Base-by-base conservation (phyloP, 2,888 invertebrate genomes). In the Phragmatobia fuliginosa region DNA sequence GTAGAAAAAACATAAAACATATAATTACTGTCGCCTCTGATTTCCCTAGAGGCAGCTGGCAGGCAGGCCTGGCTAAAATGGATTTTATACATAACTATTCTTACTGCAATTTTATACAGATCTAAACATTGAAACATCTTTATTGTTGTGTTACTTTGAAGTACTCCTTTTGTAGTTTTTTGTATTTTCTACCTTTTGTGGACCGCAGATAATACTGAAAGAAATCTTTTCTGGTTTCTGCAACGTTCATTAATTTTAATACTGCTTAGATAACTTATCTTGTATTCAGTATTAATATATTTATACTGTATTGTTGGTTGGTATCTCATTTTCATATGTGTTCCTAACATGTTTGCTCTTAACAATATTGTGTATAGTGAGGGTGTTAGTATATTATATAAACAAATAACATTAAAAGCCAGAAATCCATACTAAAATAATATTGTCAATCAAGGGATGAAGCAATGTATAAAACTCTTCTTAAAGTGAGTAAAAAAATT, bases 11-110 rank as follows among this genome's bases (percentile, higher is more conserved):
- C 69, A 88, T 87, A 86, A 88, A 90, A 87, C 85, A 87, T 81
- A 87, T 91, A 92, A 92, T 92, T 91, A 92, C 88, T 88, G 84
- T 81, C 85, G 84, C 81, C 82, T 78, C 81, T 92, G 91, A 94
- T 94, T 94, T 94, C 94, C 94, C 93, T 36, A 21, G 82, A 49
- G 88, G 70, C 73, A 71, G 73, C 81, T 71, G 71, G 77, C 81
- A 70, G 71, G 74, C 78, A 72, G 71, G 65, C 70, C 73, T 70
- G 72, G 74, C 81, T 76, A 79, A 83, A 86, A 83, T 86, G 79
- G 83, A 70, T 71, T 78, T 75, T 73, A 70, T 82, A 74, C 76
- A 77, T 77, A 81, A 80, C 77, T 80, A 83, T 77, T 74, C 68
- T 70, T 62, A 52, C 71, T 74, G 79, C 74, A 68, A 71, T 65